Evolutionary conservation across 2,888 invertebrate genomes (phyloP), one percentile per base, ranked within the genome.

Genomic region (Stenotaenia linearis): DNA sequence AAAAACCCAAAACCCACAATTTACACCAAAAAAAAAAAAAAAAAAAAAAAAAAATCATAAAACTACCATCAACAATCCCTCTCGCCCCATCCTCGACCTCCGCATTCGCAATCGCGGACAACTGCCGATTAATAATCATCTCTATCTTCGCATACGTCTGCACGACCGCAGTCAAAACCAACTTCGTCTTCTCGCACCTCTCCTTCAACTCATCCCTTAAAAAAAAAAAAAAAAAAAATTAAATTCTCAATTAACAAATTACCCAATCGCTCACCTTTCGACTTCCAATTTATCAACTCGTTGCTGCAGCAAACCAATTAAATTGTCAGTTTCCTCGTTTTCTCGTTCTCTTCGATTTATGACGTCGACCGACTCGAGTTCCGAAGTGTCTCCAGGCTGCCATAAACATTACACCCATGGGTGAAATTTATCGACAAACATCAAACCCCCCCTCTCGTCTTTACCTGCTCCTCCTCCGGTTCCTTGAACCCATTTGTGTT

Each of bases 401-500:
- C 69, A 69, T 69, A 69, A 69, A 69, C 69, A 69, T 28, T 7
- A 69, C 9, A 10, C 69, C 69, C 69, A n/a, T 2, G 69, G 69
- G 69, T 69, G 25, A 69, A 69, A 69, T 69, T 69, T 69, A 69
- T 69, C 69, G 69, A 69, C 69, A 69, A 69, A 69, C 69, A 69
- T 69, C 69, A 69, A 69, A 69, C 25, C 25, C 69, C 69, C 25
- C 18, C 18, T 18, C 50, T 7, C 40, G 7, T 21, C 56, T 56
- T 18, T 21, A 21, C 56, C 56, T 56, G 56, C 69, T 69, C 69
- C 69, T 69, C 69, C 69, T 69, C 69, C 69, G 69, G 69, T 69
- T 69, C 69, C 69, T 69, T 69, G 69, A 69, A 69, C 69, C 69
- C 69, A 69, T 69, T 69, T 69, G 69, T 69, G 69, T 69, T 69